phyloP scores from a whole-genome alignment of 2,888 invertebrate genomes.

The Cosmia trapezina region DNA sequence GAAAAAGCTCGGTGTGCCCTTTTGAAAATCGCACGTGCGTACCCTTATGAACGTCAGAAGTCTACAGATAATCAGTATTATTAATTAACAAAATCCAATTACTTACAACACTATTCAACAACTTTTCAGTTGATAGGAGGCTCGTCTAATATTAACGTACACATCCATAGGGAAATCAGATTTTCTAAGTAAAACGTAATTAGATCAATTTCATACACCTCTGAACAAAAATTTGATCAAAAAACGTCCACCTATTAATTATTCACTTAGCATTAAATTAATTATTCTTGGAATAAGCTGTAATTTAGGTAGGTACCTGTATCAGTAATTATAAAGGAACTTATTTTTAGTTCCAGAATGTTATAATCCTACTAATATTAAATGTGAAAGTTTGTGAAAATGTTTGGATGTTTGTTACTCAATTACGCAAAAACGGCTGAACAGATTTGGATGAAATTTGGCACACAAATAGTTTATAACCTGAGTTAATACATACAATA shows the following conservation, averaged over 20 bases:
- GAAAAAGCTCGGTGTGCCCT: too few relatives aligned
- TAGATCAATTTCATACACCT: background rate
- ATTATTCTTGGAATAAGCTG: background rate
- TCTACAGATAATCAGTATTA: background rate
- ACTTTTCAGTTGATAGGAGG: background rate
- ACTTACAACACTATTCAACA: background rate
- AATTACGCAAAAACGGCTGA: too few relatives aligned
- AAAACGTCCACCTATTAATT: background rate
- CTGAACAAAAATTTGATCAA: background rate
- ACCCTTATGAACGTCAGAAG: background rate
- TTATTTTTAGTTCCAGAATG: background rate
- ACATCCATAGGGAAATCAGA: slow-evolving; percentile 32
- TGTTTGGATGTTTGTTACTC: too few relatives aligned
- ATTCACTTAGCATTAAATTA: background rate
- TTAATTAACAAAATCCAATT: background rate
- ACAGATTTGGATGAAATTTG: too few relatives aligned
- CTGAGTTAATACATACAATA: too few relatives aligned
- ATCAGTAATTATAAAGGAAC: background rate
- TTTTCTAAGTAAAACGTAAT: slow-evolving; percentile 17
- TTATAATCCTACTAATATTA: too few relatives aligned
- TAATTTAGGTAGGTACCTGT: background rate
- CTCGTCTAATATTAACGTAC: background rate
- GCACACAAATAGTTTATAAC: too few relatives aligned
- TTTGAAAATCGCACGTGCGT: too few relatives aligned
- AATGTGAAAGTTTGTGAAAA: too few relatives aligned